Evolutionary conservation across 1,140 invertebrate species (phyloP).

Genomic region (Neelides sp.): DNA sequence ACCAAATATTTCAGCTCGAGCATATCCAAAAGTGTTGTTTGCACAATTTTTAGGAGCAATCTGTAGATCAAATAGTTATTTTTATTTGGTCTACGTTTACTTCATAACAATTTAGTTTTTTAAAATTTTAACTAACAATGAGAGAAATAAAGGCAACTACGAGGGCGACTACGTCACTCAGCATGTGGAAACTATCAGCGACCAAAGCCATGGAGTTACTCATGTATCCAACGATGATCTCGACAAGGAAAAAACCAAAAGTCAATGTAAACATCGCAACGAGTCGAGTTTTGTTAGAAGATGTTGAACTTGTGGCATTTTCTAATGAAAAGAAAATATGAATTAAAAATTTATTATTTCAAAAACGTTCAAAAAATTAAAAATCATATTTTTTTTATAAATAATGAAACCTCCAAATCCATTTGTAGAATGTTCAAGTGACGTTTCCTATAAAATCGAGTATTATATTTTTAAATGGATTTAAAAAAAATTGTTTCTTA

Average conservation of each 20-base stretch:
- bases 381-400: too few relatives aligned
- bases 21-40: slow-evolving; percentile 91
- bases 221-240: slow-evolving; percentile 78
- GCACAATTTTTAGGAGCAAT: slow-evolving; percentile 92
- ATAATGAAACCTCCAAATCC: too few relatives aligned
- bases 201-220: slow-evolving; percentile 87
- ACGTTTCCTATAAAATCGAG: too few relatives aligned
- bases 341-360: too few relatives aligned
- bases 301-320: too few relatives aligned
- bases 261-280: slow-evolving; percentile 78
- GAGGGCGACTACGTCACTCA: slow-evolving; percentile 79
- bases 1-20: slow-evolving; percentile 83
- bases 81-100: too few relatives aligned
- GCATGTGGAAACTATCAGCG: slow-evolving; percentile 86
- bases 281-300: slow-evolving; percentile 85
- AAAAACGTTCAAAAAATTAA: too few relatives aligned
- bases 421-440: too few relatives aligned
- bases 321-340: too few relatives aligned
- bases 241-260: slow-evolving; percentile 72
- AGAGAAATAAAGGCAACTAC: slow-evolving; percentile 79
- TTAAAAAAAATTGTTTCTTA: too few relatives aligned
- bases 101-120: background rate
- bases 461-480: too few relatives aligned
- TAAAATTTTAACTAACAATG: slow-evolving; percentile 48
- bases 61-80: slow-evolving; percentile 47